Conservation (phyloP, 1,140 invertebrate species). For the Agraylea sexmaculata region DNA sequence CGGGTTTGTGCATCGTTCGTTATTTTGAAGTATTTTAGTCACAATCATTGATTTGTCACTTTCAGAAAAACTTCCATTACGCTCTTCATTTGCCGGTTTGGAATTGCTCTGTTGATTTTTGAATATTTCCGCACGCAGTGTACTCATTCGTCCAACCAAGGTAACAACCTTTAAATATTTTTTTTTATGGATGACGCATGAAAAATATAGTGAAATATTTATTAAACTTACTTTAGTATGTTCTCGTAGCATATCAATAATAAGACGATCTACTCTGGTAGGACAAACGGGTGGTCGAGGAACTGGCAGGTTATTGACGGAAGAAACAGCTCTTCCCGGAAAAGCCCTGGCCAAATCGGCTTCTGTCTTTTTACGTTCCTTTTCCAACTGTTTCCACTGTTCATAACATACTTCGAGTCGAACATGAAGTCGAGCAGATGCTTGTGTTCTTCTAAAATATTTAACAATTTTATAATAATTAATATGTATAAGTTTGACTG, state of each 20-base stretch:
- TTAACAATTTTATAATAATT: conserved; percentile 17
- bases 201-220: no score
- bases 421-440: conserved; percentile 56
- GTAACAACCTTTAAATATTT: conserved; percentile 49
- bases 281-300: conserved; percentile 68
- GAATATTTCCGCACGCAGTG: conserved; percentile 31
- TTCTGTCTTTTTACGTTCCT: conserved; percentile 76
- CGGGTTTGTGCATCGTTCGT: conserved; percentile 4
- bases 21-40: conserved; percentile 17
- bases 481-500: conserved; percentile 22
- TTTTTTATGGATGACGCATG: no score
- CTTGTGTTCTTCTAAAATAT: conserved; percentile 39
- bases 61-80: no score
- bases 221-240: conserved; percentile 43
- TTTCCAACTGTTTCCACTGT: conserved; percentile 70
- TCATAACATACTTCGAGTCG: conserved; percentile 71
- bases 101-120: conserved; percentile 28
- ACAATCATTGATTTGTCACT: conserved; percentile 3
- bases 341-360: conserved; percentile 69
- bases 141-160: conserved; percentile 53
- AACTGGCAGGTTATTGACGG: conserved; percentile 69
- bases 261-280: conserved; percentile 69
- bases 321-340: conserved; percentile 69
- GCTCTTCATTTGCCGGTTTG: conserved; percentile 20
- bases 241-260: conserved; percentile 73